Conservation (phyloP, 1,140 invertebrate genomes). For the Rhynchophorus ferrugineus region DNA sequence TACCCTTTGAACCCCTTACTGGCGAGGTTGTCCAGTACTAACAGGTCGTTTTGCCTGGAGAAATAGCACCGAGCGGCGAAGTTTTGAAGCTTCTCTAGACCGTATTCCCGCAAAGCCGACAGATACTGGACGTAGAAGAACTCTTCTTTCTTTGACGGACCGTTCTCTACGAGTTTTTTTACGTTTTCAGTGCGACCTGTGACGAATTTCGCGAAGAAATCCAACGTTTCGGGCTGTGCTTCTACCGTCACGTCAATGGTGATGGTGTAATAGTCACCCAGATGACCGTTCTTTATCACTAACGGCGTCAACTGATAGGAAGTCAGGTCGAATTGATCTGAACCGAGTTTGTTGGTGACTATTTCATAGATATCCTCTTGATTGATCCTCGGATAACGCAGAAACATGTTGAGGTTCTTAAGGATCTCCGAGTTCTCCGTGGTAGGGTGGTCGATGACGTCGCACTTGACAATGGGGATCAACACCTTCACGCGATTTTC, state of each 20-base stretch:
- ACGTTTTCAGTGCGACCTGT: neutral
- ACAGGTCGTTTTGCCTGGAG: conserved; percentile 1
- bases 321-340: conserved; percentile 4
- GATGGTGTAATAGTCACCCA: conserved; percentile 12
- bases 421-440: conserved; percentile 27
- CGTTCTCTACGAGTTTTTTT: neutral
- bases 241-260: neutral
- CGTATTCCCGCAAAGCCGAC: neutral
- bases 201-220: conserved; percentile 10
- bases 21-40: conserved; percentile 7
- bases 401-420: neutral
- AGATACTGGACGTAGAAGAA: conserved; percentile 8
- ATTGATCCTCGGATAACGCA: neutral
- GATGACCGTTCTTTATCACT: conserved; percentile 5
- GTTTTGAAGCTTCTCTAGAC: neutral
- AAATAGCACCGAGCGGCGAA: conserved; percentile 9
- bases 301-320: conserved; percentile 3
- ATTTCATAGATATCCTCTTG: conserved; percentile 6
- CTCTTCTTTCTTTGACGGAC: conserved; percentile 10
- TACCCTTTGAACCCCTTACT: neutral
- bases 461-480: neutral
- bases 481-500: neutral
- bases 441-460: neutral
- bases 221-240: neutral
- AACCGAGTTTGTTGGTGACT: neutral